Base-by-base conservation (phyloP, 2,888 invertebrate genomes). In the Crematogaster levior region DNA sequence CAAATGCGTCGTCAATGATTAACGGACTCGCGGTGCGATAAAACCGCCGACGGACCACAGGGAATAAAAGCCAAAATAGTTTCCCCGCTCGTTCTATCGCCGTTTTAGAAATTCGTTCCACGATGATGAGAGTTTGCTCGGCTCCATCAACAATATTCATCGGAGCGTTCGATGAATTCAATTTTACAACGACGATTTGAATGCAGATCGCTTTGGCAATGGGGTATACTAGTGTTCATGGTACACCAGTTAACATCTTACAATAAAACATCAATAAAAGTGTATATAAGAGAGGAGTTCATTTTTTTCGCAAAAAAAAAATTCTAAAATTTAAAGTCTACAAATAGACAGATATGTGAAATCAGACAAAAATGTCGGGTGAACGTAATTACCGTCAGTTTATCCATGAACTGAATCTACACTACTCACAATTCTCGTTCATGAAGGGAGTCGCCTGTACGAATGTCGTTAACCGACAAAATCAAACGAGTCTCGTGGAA, bases 11-110 rank as follows among this genome's bases (percentile, higher is more conserved):
- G 58, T 66, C 60, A 65, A 72, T 58, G 72, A 84, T 84, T 84
- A 84, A 83, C n/a, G 79, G 66, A 73, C 46, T 73, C 24, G 66
- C 27, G 82, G 40, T 60, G 30, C 81, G 75, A 79, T 82, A 74
- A n/a, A 83, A 83, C 83, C 83, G 66, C 81, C 58, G 81, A 46
- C 43, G n/a, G n/a, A 83, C 81, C 83, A 37, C 83, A 53, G 56
- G 60, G 73, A 83, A 51, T 70, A 82, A 82, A 82, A 73, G 65
- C 70, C 82, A 60, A 82, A 84, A 77, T 79, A 79, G 84, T 83
- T 82, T 84, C 60, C 40, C 63, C 80, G 65, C 48, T 65, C 61
- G 60, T 66, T 75, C 58, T 37, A 74, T 43, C 53, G 74, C 15
- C 63, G 53, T 79, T 60, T 30, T 43, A 65, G 46, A 48, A 30